A percentile compares a stretch with the other conserved stretches of the same genome.
Conservation (phyloP, 2,888 invertebrate species). For the Coelopa pilipes region DNA sequence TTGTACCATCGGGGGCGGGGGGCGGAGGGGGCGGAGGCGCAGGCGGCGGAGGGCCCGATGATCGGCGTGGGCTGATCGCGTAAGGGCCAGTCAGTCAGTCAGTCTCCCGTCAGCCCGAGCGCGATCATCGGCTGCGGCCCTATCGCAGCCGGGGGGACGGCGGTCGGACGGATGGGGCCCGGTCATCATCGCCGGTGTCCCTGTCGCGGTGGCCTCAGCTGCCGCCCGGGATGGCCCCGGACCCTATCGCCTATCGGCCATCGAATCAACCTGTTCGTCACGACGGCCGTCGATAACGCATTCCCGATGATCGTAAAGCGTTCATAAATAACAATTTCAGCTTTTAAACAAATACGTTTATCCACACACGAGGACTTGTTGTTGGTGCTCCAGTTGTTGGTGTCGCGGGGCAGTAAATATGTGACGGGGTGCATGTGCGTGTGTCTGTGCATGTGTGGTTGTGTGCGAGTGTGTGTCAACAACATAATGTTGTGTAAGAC, state of each 20-base stretch:
- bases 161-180: no score
- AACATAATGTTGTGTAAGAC: conserved; percentile 23
- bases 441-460: background rate
- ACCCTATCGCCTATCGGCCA: background rate
- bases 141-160: background rate
- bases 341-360: conserved; percentile 6
- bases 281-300: background rate
- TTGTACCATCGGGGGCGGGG: background rate
- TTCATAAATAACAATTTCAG: background rate
- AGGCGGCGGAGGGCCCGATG: no score
- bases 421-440: background rate
- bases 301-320: background rate
- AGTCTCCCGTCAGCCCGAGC: no score
- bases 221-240: background rate
- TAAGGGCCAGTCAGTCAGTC: no score
- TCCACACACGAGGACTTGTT: no score
- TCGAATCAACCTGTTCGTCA: conserved; percentile 22
- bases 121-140: background rate
- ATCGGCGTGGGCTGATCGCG: no score
- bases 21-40: no score
- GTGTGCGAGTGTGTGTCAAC: background rate
- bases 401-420: background rate
- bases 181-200: no score
- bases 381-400: no score
- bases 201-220: no score